A percentile compares a stretch with the other conserved stretches of the same genome.
These are phyloP conservation scores for Anoplopoma fimbria DNA, from an alignment of 2,113 vertebrate genomes.

Conservation along the genomic window DNA sequence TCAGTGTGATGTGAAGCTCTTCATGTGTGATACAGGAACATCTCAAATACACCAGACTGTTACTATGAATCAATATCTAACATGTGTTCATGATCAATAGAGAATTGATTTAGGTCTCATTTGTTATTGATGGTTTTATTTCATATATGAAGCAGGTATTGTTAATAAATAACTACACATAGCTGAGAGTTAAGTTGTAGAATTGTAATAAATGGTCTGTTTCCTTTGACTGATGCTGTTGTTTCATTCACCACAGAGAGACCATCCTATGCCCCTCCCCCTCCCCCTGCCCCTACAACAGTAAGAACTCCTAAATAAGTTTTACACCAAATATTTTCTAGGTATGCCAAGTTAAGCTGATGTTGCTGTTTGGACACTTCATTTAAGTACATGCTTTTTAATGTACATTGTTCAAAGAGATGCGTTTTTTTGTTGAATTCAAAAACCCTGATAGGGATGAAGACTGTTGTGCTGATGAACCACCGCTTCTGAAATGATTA, in stretches of 20 bases:
- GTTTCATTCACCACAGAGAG: constrained; percentile 88
- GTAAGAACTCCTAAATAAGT: constrained; percentile 57
- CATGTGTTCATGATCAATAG: neutral
- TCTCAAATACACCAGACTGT: neutral
- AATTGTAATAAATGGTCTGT: neutral
- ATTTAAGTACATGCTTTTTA: neutral
- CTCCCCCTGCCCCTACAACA: constrained; percentile 93
- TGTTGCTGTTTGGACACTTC: neutral
- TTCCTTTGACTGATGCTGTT: neutral
- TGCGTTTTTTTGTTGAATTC: constrained; percentile 11
- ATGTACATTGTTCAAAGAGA: neutral
- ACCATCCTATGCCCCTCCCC: constrained; percentile 96
- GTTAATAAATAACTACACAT: neutral
- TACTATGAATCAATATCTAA: neutral
- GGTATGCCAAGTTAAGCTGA: neutral
- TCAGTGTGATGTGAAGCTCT: constrained; percentile 1
- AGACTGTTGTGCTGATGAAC: constrained; percentile 74
- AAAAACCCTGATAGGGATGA: neutral
- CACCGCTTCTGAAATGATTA: constrained; percentile 79
- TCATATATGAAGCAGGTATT: neutral
- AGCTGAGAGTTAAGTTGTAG: neutral
- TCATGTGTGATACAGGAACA: neutral
- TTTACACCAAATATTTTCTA: neutral
- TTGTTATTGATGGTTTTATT: neutral
- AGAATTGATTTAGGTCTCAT: neutral